A percentile compares a stretch with the other conserved stretches of the same genome.
These are phyloP conservation scores for Drosophila yooni DNA, from an alignment of 2,888 invertebrate genomes.

Conservation along the genomic window DNA sequence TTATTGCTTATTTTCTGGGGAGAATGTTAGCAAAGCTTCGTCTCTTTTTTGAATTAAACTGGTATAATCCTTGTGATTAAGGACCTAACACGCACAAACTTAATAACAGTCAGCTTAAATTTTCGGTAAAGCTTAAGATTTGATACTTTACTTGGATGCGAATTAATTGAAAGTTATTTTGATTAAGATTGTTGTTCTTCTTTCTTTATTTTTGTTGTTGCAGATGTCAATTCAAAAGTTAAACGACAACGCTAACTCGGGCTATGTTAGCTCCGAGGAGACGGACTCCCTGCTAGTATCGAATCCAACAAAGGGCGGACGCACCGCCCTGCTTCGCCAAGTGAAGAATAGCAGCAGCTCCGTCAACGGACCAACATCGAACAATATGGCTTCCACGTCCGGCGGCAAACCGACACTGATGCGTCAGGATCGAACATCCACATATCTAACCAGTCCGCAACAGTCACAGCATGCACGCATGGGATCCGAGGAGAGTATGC, in stretches of 20 bases:
- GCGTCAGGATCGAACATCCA: conserved; percentile 94
- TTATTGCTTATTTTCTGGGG: conserved; percentile 3
- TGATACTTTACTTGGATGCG: neutral
- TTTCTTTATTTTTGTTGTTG: conserved; percentile 8
- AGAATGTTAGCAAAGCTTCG: neutral
- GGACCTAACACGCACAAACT: neutral
- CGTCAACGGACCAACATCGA: conserved; percentile 82
- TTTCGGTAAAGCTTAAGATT: neutral
- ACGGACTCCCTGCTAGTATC: conserved; percentile 91
- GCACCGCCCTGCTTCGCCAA: conserved; percentile 81
- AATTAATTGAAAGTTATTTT: neutral
- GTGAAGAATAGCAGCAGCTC: conserved; percentile 83
- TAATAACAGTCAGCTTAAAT: neutral
- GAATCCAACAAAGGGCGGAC: conserved; percentile 83
- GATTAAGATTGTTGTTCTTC: neutral
- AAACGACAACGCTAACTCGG: conserved; percentile 88
- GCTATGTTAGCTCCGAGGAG: conserved; percentile 92
- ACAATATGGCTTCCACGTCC: conserved; percentile 82
- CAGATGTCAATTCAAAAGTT: conserved; percentile 86
- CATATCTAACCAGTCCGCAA: conserved; percentile 88
- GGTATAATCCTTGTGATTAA: neutral
- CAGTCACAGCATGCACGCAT: conserved; percentile 90
- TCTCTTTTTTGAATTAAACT: neutral
- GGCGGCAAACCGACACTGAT: conserved; percentile 92
- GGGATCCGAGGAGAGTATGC: conserved; percentile 91